Evolutionary conservation across 1,140 invertebrate genomes (phyloP), one percentile per base, ranked within the genome.

Genomic region (Andrena cerasifolii): DNA sequence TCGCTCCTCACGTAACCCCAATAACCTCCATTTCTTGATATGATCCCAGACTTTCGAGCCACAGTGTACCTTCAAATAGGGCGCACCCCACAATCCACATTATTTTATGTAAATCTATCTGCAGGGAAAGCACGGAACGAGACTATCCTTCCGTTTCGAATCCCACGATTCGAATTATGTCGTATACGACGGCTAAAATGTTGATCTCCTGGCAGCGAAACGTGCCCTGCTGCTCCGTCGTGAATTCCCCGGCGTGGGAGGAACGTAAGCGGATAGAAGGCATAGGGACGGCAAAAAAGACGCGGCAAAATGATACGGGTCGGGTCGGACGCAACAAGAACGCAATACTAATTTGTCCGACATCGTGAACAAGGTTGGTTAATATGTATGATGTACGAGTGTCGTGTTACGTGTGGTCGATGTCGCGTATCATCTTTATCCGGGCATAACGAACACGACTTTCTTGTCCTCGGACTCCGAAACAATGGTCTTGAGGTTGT

Each of bases 261-360:
- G 26, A 16, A 53, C 28, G 53, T 67, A 54, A 74, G 71, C 45
- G 54, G 54, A 47, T 65, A 58, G 43, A 40, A 59, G 10, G 33
- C 7, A 58, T 31, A 51, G 31, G 62, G 58, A 54, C 28, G 43
- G 26, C 61, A 59, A 63, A 68, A n/a, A 66, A 76, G 36, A 18
- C 2, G 18, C 10, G 58, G 73, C 49, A 61, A 59, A 79, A 77
- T 28, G 54, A 36, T 58, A 58, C 73, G 65, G 63, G 65, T 47
- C 73, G 45, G 40, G 31, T 40, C 33, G 4, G 43, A 26, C 18
- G 68, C 28, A 68, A 58, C 83, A 86, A 85, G 76, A 85, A 86
- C 72, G 78, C 77, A 68, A 84, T 77, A 82, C 84, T 85, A 86
- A 86, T 86, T 86, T 86, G 83, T 84, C 83, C 78, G 54, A 85